phyloP scores from a whole-genome alignment of 1,140 invertebrate species.

The Mactra quadrangularis region DNA sequence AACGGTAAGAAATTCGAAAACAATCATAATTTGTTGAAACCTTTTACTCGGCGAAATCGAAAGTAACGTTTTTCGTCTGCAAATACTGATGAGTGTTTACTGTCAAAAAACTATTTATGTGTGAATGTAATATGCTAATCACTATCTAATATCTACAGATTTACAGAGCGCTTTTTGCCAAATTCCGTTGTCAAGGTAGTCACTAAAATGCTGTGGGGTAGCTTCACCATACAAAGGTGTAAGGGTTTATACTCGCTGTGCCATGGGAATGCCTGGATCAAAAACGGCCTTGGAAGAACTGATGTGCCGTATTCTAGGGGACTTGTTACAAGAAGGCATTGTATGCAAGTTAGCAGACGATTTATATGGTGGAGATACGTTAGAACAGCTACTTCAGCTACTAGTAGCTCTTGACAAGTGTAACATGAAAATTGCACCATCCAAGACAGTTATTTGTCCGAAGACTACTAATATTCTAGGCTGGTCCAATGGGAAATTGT shows the following conservation, averaged over 20 bases:
- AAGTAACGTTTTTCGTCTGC: no score
- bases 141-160: constrained; percentile 52
- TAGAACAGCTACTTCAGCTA: constrained; percentile 48
- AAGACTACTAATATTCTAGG: constrained; percentile 55
- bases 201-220: constrained; percentile 66
- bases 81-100: no score
- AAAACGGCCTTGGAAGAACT: constrained; percentile 69
- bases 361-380: constrained; percentile 49
- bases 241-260: constrained; percentile 61
- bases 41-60: no score
- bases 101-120: no score
- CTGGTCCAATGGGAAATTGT: constrained; percentile 51
- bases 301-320: constrained; percentile 64
- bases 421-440: constrained; percentile 31
- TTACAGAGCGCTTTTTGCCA: constrained; percentile 68
- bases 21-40: no score
- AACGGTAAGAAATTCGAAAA: no score
- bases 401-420: constrained; percentile 41
- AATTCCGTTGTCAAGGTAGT: constrained; percentile 57
- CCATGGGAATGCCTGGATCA: constrained; percentile 70
- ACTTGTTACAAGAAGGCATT: constrained; percentile 65
- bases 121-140: no score
- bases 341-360: constrained; percentile 60
- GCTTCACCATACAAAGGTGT: constrained; percentile 65
- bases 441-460: constrained; percentile 50